Conservation (phyloP, 2,888 invertebrate genomes). For the Phlogophora meticulosa region DNA sequence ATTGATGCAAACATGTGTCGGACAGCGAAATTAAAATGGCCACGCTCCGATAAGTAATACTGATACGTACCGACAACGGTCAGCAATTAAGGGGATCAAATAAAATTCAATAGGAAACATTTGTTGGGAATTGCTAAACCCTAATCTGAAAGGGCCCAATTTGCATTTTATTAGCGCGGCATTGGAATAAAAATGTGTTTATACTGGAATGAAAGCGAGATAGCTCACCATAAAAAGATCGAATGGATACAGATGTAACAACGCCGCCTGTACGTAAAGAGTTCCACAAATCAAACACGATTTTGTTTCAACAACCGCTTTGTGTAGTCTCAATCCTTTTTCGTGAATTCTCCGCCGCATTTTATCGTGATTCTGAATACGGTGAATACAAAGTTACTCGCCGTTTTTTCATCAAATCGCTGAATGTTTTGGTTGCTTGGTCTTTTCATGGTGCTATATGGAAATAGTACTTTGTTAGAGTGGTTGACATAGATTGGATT, state of each 20-base stretch:
- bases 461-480: conserved; percentile 5
- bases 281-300: conserved; percentile 76
- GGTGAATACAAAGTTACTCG: conserved; percentile 28
- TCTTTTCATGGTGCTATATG: conserved; percentile 17
- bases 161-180: conserved; percentile 89
- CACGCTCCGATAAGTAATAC: conserved; percentile 69
- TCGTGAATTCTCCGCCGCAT: conserved; percentile 29
- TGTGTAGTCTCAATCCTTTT: conserved; percentile 30
- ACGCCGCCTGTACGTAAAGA: conserved; percentile 74
- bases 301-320: conserved; percentile 68
- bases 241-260: conserved; percentile 81
- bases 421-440: conserved; percentile 18
- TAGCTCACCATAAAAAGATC: conserved; percentile 82
- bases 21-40: conserved; percentile 65
- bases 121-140: conserved; percentile 87
- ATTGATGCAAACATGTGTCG: conserved; percentile 61
- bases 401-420: conserved; percentile 31
- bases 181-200: conserved; percentile 89
- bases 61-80: conserved; percentile 71
- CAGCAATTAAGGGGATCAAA: conserved; percentile 85
- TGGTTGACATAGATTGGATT: conserved; percentile 19
- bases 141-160: conserved; percentile 86
- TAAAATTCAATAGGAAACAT: conserved; percentile 88
- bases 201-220: conserved; percentile 85
- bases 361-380: conserved; percentile 36